Evolutionary conservation across 2,113 vertebrate species (phyloP).

Genomic region (Mugil cephalus): DNA sequence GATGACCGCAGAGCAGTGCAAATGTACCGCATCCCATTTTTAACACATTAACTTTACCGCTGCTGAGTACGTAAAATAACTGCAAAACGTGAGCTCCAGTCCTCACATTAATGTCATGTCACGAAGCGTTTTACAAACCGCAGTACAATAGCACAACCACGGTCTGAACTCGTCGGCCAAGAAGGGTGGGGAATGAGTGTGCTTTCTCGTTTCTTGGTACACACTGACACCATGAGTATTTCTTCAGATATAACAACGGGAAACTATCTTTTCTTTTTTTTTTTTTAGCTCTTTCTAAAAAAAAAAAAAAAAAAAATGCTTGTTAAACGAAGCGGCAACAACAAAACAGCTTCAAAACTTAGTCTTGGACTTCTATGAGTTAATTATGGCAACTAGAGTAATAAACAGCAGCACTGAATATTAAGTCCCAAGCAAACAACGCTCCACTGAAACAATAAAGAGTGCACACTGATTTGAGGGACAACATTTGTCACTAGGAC

Average conservation of each 20-base stretch:
- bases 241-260: slow-evolving; percentile 51
- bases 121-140: background rate
- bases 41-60: background rate
- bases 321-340: too few relatives aligned
- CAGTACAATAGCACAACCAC: background rate
- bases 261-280: background rate
- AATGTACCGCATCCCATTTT: slow-evolving; percentile 18
- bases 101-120: background rate
- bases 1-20: background rate
- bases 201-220: slow-evolving; percentile 21
- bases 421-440: too few relatives aligned
- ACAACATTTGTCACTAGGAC: too few relatives aligned
- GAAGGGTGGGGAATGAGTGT: slow-evolving; percentile 12
- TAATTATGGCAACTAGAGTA: too few relatives aligned
- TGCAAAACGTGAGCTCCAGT: background rate
- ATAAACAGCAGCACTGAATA: too few relatives aligned
- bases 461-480: too few relatives aligned
- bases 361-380: too few relatives aligned
- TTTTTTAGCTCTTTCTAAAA: background rate
- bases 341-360: too few relatives aligned
- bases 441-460: too few relatives aligned
- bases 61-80: background rate
- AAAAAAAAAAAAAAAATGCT: too few relatives aligned
- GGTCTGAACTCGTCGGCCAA: background rate
- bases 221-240: slow-evolving; percentile 71